Evolutionary conservation across 2,113 vertebrate genomes (phyloP).

Genomic region (Mionectes macconnelli): DNA sequence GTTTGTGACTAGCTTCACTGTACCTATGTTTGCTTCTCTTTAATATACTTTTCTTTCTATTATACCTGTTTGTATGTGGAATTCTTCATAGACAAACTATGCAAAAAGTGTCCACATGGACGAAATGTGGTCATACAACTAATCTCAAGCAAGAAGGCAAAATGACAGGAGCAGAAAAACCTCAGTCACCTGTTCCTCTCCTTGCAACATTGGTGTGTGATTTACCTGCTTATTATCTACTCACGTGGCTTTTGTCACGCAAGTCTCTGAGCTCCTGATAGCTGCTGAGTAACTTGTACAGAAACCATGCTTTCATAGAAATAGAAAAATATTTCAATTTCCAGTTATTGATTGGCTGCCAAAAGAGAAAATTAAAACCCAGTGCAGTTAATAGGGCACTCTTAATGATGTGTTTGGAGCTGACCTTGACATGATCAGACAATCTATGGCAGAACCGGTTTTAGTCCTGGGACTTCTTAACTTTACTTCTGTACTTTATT

Average conservation of each 20-base stretch:
- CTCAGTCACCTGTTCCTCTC: not conserved
- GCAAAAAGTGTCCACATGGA: not conserved
- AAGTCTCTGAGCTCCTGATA: not conserved
- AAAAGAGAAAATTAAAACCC: not conserved
- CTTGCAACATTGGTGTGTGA: not conserved
- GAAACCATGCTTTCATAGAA: not conserved
- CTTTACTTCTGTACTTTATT: not conserved
- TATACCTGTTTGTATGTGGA: not conserved
- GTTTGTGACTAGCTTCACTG: not conserved
- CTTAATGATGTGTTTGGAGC: not conserved
- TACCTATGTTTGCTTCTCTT: not conserved
- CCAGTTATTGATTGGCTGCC: not conserved
- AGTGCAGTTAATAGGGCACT: not conserved
- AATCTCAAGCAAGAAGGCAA: not conserved
- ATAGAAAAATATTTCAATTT: not conserved
- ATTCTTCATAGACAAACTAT: not conserved
- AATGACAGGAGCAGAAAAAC: not conserved
- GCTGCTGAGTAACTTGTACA: not conserved
- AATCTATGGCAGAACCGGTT: not conserved
- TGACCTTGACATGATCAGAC: not conserved
- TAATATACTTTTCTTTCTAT: not conserved
- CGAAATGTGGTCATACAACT: not conserved
- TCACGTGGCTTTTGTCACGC: not conserved
- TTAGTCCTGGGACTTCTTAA: not conserved
- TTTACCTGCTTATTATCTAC: constrained; percentile 1